Conservation (phyloP, 2,888 invertebrate genomes). For the Hypomecis punctinalis region DNA sequence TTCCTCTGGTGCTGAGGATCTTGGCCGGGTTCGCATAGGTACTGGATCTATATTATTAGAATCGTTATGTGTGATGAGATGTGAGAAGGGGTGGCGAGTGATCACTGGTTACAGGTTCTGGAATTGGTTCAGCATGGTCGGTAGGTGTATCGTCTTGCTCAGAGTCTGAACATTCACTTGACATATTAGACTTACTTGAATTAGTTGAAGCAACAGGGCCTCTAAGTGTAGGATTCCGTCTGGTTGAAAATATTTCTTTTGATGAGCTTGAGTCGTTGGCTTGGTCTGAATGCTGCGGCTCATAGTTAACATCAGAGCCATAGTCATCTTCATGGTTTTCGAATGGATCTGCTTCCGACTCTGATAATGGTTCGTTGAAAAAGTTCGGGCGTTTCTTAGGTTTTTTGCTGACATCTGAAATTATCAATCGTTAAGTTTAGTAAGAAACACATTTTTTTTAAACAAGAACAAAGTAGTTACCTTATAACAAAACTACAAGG, state of each 20-base stretch:
- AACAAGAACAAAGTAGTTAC: not conserved
- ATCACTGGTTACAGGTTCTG: slow-evolving; percentile 1
- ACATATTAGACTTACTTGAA: slow-evolving; percentile 12
- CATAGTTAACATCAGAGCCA: slow-evolving; percentile 2
- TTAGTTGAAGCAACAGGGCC: slow-evolving; percentile 7
- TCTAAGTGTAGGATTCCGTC: slow-evolving; percentile 1
- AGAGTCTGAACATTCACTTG: slow-evolving; percentile 5
- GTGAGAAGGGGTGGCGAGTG: not conserved
- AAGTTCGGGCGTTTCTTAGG: slow-evolving; percentile 5
- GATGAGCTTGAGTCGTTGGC: not conserved
- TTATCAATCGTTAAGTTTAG: slow-evolving; percentile 1
- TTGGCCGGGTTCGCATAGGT: slow-evolving; percentile 4
- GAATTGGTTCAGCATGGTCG: slow-evolving; percentile 7
- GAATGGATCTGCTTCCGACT: slow-evolving; percentile 5
- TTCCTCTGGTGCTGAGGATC: slow-evolving; percentile 1
- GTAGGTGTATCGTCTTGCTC: slow-evolving; percentile 9
- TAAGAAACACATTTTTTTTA: slow-evolving; percentile 2
- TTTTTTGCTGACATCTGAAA: slow-evolving; percentile 8
- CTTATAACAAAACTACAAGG: slow-evolving; percentile 3
- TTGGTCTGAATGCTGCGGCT: not conserved
- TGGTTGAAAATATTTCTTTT: slow-evolving; percentile 5
- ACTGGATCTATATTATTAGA: slow-evolving; percentile 10
- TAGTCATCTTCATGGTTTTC: not conserved
- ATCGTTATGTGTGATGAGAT: slow-evolving; percentile 2
- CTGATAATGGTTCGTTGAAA: slow-evolving; percentile 3